phyloP scores from a whole-genome alignment of 1,140 invertebrate species.

The Pogonognathellus flavescens region DNA sequence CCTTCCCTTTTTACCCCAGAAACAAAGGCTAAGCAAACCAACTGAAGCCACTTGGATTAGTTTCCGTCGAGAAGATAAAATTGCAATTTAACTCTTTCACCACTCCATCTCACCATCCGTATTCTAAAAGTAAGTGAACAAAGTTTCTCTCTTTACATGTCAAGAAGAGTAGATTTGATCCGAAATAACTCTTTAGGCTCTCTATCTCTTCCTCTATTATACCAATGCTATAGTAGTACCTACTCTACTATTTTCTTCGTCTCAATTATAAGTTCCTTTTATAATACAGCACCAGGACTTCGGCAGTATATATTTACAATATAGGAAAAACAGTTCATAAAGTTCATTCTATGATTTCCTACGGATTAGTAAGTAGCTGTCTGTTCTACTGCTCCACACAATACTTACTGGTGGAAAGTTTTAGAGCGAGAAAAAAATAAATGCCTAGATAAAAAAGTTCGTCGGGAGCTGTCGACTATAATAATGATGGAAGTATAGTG shows the following conservation, averaged over 20 bases:
- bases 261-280: constrained; percentile 11
- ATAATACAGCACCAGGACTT: not conserved
- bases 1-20: not conserved
- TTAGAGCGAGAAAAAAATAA: no score
- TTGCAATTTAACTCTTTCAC: constrained; percentile 33
- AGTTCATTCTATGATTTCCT: no score
- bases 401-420: no score
- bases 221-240: no score
- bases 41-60: constrained; percentile 14
- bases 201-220: not conserved
- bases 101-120: constrained; percentile 23
- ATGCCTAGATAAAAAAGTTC: no score
- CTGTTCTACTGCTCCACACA: no score
- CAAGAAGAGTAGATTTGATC: constrained; percentile 33
- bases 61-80: constrained; percentile 32
- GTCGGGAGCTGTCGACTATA: no score
- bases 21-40: not conserved
- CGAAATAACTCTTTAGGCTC: constrained; percentile 24
- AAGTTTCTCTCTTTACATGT: constrained; percentile 25
- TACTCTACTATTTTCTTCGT: not conserved
- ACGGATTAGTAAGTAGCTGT: no score
- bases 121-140: constrained; percentile 15
- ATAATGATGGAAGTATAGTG: no score
- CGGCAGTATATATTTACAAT: no score
- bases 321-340: no score